These are phyloP conservation scores for Orgyia antiqua DNA, from an alignment of 2,888 invertebrate genomes.

Conservation along the genomic window DNA sequence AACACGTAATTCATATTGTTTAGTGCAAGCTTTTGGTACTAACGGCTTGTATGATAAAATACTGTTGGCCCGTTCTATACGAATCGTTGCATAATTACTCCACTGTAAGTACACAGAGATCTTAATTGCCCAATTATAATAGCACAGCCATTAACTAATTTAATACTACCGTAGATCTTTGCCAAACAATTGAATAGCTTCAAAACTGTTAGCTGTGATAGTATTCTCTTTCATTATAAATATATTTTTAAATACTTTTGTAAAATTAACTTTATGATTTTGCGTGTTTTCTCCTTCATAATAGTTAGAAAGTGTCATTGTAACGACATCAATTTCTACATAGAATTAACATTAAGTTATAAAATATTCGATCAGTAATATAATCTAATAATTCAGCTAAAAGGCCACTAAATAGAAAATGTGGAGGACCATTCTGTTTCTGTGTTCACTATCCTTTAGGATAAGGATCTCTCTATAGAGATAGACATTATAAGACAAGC, in stretches of 20 bases:
- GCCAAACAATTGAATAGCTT: slow-evolving; percentile 40
- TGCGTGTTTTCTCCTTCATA: slow-evolving; percentile 35
- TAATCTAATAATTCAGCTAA: slow-evolving; percentile 33
- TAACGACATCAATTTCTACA: slow-evolving; percentile 33
- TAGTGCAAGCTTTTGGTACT: slow-evolving; percentile 30
- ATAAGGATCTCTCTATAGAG: too few relatives aligned
- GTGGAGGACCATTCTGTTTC: slow-evolving; percentile 29
- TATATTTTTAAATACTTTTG: too few relatives aligned
- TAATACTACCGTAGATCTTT: slow-evolving; percentile 46
- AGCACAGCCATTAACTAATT: slow-evolving; percentile 65
- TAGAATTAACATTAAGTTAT: slow-evolving; percentile 27
- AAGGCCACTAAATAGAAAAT: slow-evolving; percentile 38
- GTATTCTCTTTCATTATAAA: too few relatives aligned
- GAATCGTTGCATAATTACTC: slow-evolving; percentile 21
- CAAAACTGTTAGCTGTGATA: slow-evolving; percentile 26
- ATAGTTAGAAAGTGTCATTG: slow-evolving; percentile 25
- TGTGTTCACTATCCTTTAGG: too few relatives aligned
- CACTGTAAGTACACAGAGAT: slow-evolving; percentile 14
- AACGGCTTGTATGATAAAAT: slow-evolving; percentile 28
- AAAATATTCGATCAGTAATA: slow-evolving; percentile 34
- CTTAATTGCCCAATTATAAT: slow-evolving; percentile 37
- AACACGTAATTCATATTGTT: slow-evolving; percentile 2
- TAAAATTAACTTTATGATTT: slow-evolving; percentile 41
- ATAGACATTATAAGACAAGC: background rate
- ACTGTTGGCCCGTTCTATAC: slow-evolving; percentile 28